Conservation (phyloP, 2,113 vertebrate genomes). For the Papio anubis region DNA sequence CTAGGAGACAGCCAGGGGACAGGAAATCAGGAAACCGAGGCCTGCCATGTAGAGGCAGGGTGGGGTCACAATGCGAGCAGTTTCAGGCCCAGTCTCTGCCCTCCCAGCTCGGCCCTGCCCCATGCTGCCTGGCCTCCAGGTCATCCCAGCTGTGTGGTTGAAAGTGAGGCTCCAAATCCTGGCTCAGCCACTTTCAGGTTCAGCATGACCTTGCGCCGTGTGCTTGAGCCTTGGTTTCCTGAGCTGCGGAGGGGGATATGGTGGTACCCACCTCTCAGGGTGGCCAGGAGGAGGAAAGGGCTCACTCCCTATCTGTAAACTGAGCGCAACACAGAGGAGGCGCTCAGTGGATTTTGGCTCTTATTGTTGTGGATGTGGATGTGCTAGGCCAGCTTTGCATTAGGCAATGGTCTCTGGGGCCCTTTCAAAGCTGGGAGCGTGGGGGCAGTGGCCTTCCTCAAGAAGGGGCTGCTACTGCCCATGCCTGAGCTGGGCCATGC, state of each 20-base stretch:
- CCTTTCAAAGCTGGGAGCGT: background rate
- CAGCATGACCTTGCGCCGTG: background rate
- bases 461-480: background rate
- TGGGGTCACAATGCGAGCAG: background rate
- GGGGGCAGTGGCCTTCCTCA: background rate
- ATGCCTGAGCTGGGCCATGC: background rate
- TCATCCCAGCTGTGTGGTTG: accelerated
- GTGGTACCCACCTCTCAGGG: background rate
- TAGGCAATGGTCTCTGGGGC: background rate
- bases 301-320: too few species aligned
- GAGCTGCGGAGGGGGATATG: too few species aligned
- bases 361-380: background rate
- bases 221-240: background rate
- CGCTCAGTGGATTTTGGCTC: accelerated
- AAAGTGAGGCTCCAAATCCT: background rate
- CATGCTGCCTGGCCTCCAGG: background rate
- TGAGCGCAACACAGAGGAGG: background rate
- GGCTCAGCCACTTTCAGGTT: background rate
- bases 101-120: background rate
- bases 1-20: background rate
- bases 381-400: background rate
- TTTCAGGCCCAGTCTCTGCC: background rate
- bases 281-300: too few species aligned
- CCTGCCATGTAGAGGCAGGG: background rate
- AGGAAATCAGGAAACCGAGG: background rate